Evolutionary conservation across 2,797 vertebrate genomes (phyloP), one percentile per base, ranked within the genome.

Genomic region (Sebastes nivosus): DNA sequence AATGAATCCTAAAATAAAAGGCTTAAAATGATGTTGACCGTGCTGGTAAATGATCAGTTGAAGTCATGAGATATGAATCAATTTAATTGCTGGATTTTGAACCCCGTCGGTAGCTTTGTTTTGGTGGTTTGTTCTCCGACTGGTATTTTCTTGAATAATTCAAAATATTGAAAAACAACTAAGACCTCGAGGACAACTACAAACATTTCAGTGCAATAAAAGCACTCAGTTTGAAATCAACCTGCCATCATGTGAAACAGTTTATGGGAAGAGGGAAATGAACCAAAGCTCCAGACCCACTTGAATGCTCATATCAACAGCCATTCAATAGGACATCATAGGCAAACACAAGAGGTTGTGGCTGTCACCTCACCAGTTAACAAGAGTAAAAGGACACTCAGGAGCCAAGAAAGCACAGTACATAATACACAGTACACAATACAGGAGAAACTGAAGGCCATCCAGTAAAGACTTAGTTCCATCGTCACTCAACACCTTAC

Each of bases 391-490:
- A 80, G 38, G 46, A 38, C 65, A 22, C 73, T 58, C 8, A 16
- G 22, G 38, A 52, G 29, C 22, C 42, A 55, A 70, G 42, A 72
- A 63, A 65, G 34, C n/a, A 68, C 18, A 52, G 14, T 4, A 59
- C 16, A 8, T 3, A 67, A 75, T 27, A 61, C 4, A 69, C 38
- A 36, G 12, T 34, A 34, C 32, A 34, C 11, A 67, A 32, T n/a
- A 59, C n/a, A 54, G 46, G 66, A 67, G 27, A 59, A 76, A 22
- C 16, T 58, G 38, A 22, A 60, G 50, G 25, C 10, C 24, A 30
- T 57, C 66, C 46, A 70, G 77, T 12, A 69, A 77, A 72, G 12
- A 57, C 22, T 59, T 61, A 38, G 27, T 57, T 20, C 38, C 54
- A 77, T 16, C 73, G 5, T 60, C 42, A 73, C 14, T 42, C 42